These are phyloP conservation scores for Brachyalestes nurse DNA, from an alignment of 2,797 vertebrate species.

Conservation along the genomic window DNA sequence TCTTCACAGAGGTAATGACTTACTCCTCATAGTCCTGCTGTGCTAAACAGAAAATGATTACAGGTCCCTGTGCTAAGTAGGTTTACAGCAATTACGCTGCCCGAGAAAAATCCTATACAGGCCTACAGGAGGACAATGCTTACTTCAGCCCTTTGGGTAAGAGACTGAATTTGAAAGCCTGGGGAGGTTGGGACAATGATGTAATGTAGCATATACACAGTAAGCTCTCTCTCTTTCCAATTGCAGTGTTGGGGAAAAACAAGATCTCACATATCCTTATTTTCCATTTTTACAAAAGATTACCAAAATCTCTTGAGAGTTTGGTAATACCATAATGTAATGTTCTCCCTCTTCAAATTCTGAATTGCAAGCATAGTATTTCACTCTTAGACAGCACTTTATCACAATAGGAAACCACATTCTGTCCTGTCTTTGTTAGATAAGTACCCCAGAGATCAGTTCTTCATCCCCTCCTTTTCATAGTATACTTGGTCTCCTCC, in stretches of 20 bases:
- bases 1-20: constrained; percentile 56
- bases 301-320: not conserved
- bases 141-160: constrained; percentile 40
- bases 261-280: not conserved
- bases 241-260: not conserved
- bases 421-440: not conserved
- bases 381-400: not conserved
- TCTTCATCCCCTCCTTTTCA: not conserved
- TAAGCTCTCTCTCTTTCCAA: constrained; percentile 24
- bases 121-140: constrained; percentile 31
- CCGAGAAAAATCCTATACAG: constrained; percentile 43
- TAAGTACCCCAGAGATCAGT: not conserved
- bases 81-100: constrained; percentile 49
- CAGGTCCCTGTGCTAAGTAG: constrained; percentile 51
- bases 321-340: not conserved
- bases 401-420: not conserved
- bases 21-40: constrained; percentile 46
- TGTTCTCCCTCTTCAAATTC: not conserved
- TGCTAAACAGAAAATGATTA: constrained; percentile 56
- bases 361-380: not conserved
- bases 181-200: constrained; percentile 15
- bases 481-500: not conserved
- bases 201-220: constrained; percentile 40
- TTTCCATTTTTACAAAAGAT: not conserved
- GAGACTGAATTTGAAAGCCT: constrained; percentile 28